Evolutionary conservation across 1,140 invertebrate genomes (phyloP), one percentile per base, ranked within the genome.

Genomic region (Zaprionus lachaisei): DNA sequence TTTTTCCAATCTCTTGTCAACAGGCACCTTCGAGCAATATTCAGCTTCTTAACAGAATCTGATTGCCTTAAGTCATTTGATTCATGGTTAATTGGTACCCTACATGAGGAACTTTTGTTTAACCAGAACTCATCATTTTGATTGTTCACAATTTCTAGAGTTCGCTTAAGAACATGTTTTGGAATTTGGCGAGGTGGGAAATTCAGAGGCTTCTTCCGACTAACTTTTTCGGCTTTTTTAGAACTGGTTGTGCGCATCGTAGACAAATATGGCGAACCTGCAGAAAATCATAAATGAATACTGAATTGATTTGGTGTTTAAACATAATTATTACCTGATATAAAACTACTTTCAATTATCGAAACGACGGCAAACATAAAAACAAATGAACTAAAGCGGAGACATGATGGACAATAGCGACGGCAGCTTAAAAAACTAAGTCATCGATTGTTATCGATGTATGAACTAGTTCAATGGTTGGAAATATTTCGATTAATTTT

Each of bases 101-200:
- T 37, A 72, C 83, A 87, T n/a, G 81, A 79, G 1, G 37, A 51
- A 28, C 83, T 87, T 31, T 58, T 69, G 9, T 83, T 79, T 5
- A 72, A 20, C 83, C 83, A 87, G 44, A 79, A 70, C 31, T 55
- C 41, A 57, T 81, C 76, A 12, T 71, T 56, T 1, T 56, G 4
- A 72, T 87, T 47, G 24, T 68, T 56, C 4, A 73, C 15, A n/a
- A 83, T 81, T 64, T 77, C 56, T 2, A 87, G 58, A 15, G 73
- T 71, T 15, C 72, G 49, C 1, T 20, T 51, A 7, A 87, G 67
- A 24, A 66, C 70, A 26, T 72, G 54, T 57, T 61, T 70, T 4
- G 83, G 83, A 22, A 87, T 83, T 65, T 38, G 37, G 15, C 63
- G 47, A 11, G 76, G 66, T 2, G 57, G 65, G 44, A 51, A 78